These are phyloP conservation scores for Pelodiscus sinensis DNA, from an alignment of 2,113 vertebrate genomes.

Conservation along the genomic window DNA sequence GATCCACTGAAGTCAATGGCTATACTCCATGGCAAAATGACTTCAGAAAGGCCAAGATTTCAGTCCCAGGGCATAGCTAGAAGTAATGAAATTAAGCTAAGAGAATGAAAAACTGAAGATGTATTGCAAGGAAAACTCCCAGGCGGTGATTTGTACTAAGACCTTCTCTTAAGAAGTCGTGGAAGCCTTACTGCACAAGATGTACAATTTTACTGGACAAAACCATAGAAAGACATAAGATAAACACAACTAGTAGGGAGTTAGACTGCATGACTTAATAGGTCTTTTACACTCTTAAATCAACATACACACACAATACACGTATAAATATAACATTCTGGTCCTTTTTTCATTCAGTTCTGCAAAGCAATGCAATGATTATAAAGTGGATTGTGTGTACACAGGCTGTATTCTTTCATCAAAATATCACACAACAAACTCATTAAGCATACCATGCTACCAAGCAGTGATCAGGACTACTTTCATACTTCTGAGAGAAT, in stretches of 20 bases:
- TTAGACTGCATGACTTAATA: background rate
- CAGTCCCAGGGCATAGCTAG: background rate
- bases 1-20: background rate
- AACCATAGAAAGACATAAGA: background rate
- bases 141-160: background rate
- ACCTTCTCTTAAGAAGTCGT: background rate
- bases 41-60: background rate
- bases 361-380: background rate
- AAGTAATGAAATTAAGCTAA: background rate
- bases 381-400: fast-evolving
- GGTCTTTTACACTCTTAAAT: background rate
- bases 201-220: background rate
- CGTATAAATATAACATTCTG: background rate
- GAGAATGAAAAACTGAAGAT: background rate
- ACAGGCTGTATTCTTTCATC: background rate
- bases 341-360: background rate
- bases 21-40: background rate
- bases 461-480: background rate
- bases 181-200: background rate
- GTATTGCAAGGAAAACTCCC: background rate
- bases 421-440: background rate
- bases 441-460: background rate
- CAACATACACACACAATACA: background rate
- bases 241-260: background rate
- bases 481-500: background rate